Conservation (phyloP, 2,797 vertebrate genomes). For the Tiaroga cobitis region DNA sequence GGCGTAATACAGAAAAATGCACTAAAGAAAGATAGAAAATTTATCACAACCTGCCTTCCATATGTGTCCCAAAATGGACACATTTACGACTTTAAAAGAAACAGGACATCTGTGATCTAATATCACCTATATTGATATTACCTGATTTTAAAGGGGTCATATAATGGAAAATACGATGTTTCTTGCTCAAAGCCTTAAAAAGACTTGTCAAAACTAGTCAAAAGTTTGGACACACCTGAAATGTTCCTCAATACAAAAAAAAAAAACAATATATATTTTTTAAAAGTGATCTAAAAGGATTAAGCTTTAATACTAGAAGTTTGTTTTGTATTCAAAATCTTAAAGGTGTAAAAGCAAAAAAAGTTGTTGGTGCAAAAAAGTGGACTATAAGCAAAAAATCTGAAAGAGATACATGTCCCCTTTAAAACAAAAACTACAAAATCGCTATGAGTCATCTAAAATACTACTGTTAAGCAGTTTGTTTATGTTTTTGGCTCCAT, state of each 20-base stretch:
- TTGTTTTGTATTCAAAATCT: not conserved
- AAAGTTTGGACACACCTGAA: not conserved
- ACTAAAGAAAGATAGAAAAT: not conserved
- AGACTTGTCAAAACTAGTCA: not conserved
- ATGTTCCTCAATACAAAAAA: no score
- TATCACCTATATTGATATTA: not conserved
- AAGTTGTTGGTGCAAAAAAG: not conserved
- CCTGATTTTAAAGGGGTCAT: not conserved
- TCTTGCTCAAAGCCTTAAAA: not conserved
- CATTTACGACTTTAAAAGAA: not conserved
- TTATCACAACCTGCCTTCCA: constrained; percentile 12
- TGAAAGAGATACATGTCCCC: not conserved
- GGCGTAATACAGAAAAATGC: constrained; percentile 8
- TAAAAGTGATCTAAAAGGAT: not conserved
- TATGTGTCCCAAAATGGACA: constrained; percentile 7
- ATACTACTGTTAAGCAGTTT: not conserved
- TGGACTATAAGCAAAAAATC: not conserved
- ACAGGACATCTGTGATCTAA: not conserved
- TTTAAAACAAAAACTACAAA: not conserved
- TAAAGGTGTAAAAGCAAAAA: not conserved
- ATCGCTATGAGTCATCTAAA: not conserved
- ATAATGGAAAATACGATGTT: not conserved
- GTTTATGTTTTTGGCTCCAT: not conserved
- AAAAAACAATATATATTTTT: not conserved
- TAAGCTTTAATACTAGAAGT: not conserved